Percentiles rank a stretch among this genome's conserved stretches.
Evolutionary conservation across 1,140 invertebrate genomes (phyloP).

Genomic region (Ctenoplectra terminalis): DNA sequence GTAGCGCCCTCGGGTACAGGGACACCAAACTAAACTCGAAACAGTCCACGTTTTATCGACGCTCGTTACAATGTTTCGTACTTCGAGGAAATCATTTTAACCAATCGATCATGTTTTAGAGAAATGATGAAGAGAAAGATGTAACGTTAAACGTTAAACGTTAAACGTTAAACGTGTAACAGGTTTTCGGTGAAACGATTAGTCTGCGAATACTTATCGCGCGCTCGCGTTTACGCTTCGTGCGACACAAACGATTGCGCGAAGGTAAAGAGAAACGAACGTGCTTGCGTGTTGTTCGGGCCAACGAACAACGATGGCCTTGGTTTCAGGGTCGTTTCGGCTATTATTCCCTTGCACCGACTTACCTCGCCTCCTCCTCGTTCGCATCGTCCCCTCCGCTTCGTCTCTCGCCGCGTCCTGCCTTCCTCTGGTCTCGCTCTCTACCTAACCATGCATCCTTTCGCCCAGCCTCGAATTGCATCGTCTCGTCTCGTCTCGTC

Average conservation of each 20-base stretch:
- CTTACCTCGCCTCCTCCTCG: conserved; percentile 48
- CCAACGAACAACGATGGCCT: conserved; percentile 67
- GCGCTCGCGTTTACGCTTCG: not conserved
- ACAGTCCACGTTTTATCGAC: not conserved
- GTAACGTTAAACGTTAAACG: too few relatives aligned
- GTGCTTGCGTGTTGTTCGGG: conserved; percentile 32
- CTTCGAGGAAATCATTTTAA: too few relatives aligned
- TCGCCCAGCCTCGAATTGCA: conserved; percentile 9
- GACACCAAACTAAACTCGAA: conserved; percentile 17
- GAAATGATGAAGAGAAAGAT: not conserved
- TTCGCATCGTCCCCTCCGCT: conserved; percentile 43
- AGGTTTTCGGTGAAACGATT: not conserved
- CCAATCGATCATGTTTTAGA: too few relatives aligned
- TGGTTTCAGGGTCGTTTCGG: conserved; percentile 72
- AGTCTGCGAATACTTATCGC: not conserved
- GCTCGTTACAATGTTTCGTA: not conserved
- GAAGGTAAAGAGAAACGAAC: conserved; percentile 37
- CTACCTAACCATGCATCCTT: conserved; percentile 26
- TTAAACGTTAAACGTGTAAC: not conserved
- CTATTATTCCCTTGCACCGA: conserved; percentile 70
- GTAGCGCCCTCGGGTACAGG: not conserved
- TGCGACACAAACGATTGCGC: conserved; percentile 22
- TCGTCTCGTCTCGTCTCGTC: too few relatives aligned
- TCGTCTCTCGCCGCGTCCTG: conserved; percentile 8
- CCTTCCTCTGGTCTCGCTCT: conserved; percentile 2